Evolutionary conservation across 2,888 invertebrate genomes (phyloP).

Genomic region (Patella ulyssiponensis): DNA sequence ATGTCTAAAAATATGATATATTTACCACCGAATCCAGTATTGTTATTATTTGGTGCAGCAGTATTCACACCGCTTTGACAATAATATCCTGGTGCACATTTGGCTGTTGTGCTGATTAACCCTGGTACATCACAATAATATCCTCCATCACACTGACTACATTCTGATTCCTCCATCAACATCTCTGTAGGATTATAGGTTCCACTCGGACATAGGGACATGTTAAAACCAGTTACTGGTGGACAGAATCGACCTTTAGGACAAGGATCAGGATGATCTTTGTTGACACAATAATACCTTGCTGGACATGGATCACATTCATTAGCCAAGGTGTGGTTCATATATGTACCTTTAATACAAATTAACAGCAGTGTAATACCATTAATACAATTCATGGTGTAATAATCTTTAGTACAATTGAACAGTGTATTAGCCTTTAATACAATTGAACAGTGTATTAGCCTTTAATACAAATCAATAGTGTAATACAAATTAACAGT

Average conservation of each 20-base stretch:
- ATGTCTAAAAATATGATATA: no score
- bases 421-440: no score
- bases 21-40: conserved; percentile 68
- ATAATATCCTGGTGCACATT: conserved; percentile 59
- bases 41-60: conserved; percentile 58
- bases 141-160: conserved; percentile 60
- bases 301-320: conserved; percentile 64
- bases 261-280: conserved; percentile 62
- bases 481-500: no score
- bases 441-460: no score
- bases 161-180: conserved; percentile 50
- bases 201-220: conserved; percentile 61
- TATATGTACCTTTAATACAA: conserved; percentile 60
- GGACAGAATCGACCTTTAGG: conserved; percentile 65
- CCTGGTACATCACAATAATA: conserved; percentile 58
- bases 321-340: conserved; percentile 66
- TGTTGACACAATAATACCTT: conserved; percentile 67
- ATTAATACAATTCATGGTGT: no score
- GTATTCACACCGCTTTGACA: conserved; percentile 62
- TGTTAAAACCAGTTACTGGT: conserved; percentile 64
- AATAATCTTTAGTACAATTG: no score
- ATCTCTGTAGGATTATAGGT: conserved; percentile 61
- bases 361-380: neutral
- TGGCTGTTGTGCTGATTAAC: conserved; percentile 46
- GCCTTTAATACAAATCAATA: no score